Percentiles rank a stretch among this genome's conserved stretches.
These are phyloP conservation scores for Sebastes kiyomatsui DNA, from an alignment of 2,797 vertebrate species.

Conservation along the genomic window DNA sequence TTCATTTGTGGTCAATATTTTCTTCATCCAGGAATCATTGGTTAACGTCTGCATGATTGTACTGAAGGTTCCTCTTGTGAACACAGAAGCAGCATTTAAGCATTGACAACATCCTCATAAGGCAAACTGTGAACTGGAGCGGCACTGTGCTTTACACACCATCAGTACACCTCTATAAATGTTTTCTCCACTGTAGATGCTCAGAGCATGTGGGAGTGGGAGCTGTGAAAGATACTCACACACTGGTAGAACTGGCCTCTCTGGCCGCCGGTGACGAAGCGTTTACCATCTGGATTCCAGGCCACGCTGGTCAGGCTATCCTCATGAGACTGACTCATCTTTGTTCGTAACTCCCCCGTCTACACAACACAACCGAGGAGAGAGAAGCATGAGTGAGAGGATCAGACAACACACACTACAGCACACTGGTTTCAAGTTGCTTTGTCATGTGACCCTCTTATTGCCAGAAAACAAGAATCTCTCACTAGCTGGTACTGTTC, in stretches of 20 bases:
- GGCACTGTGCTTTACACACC: not conserved
- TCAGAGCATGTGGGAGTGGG: not conserved
- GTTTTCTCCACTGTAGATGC: not conserved
- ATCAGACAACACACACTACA: too few species aligned
- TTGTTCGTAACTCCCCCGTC: conserved; percentile 96
- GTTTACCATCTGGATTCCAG: conserved; percentile 98
- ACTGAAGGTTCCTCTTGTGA: not conserved
- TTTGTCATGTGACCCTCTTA: too few species aligned
- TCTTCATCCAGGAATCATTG: too few species aligned
- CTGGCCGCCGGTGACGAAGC: conserved; percentile 96
- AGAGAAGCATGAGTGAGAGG: not conserved
- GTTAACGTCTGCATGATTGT: too few species aligned
- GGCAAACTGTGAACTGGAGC: not conserved
- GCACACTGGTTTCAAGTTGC: too few species aligned
- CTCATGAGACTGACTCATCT: conserved; percentile 98
- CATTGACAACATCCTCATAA: not conserved
- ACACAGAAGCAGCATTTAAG: not conserved
- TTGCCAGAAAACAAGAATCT: too few species aligned
- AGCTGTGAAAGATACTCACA: conserved; percentile 84
- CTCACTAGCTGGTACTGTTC: too few species aligned
- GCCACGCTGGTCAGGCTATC: conserved; percentile 97
- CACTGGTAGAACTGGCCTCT: conserved; percentile 98
- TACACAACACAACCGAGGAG: conserved; percentile 51
- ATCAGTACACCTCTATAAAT: not conserved
- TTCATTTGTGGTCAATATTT: not conserved